Evolutionary conservation across 2,797 vertebrate genomes (phyloP), one percentile per base, ranked within the genome.

Genomic region (Cryptoprocta ferox): DNA sequence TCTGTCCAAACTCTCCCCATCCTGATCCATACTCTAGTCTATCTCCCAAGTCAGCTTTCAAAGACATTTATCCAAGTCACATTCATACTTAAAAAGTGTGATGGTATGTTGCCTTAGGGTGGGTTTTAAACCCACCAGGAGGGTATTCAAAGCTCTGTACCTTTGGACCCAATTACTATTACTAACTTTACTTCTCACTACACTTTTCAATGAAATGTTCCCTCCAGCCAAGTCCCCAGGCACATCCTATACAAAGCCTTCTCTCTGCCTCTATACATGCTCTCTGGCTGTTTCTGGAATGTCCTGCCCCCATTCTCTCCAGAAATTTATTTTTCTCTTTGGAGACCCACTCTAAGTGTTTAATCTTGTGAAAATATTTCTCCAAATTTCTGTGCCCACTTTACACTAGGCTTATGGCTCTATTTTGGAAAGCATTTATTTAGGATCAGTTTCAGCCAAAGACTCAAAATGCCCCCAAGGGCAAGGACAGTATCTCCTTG

Each of bases 301-400:
- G 32, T 50, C n/a, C 19, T 61, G 21, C 14, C 16, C 4, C 18
- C 5, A 1, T 35, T 65, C 63, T 85, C 48, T 79, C 50, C 35
- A 68, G 28, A 89, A 96, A 81, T 30, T 78, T 35, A 3, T n/a
- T 76, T 93, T 95, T 73, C 53, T 42, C 15, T 92, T 80, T 30
- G 73, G 89, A 85, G 48, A 66, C 15, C 15, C 28, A 78, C n/a
- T 97, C 73, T 82, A 96, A 65, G 4, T 66, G 19, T 96, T 48
- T 39, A 88, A 56, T 79, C 26, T 78, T 89, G 35, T 65, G 3
- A n/a, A 83, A 94, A 71, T 16, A 0, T 39, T 93, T 63, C 26
- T 63, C 65, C 70, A 89, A 70, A 59, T 94, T 56, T 88, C 89
- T 79, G 39, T 88, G 59, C 11, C 90, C 19, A 30, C 66, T 12